Evolutionary conservation across 2,113 vertebrate genomes (phyloP), one percentile per base, ranked within the genome.

Genomic region (Carassius gibelio): DNA sequence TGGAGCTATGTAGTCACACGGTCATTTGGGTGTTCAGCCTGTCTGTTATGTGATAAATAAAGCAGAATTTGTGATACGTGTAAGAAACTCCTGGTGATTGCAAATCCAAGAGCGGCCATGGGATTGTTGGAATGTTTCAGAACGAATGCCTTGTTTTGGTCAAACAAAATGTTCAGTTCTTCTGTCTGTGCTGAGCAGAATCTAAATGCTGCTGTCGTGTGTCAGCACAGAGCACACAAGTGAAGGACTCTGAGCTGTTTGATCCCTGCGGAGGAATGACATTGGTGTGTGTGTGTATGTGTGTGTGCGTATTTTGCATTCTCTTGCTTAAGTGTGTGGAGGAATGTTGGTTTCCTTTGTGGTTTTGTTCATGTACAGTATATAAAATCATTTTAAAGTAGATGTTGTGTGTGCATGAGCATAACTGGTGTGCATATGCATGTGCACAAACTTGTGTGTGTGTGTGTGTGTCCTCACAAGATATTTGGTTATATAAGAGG

Each of bases 401-500:
- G 10, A 48, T 26, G 42, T 0, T 23, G 4, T 50, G 21, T 64
- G 78, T 66, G 14, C 17, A 15, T 1, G 52, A 13, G 26, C 48
- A 52, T 45, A 10, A 72, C 38, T 75, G 45, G n/a, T 30, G 13
- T 36, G 38, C 15, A 1, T 61, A 45, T 15, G 62, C 64, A 15
- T 74, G 66, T 77, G 50, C 8, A 3, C 21, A 61, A 21, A 61
- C 57, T 61, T 14, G 52, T 61, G 15, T n/a, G 5, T 15, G 64
- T 48, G 13, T 77, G 64, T 48, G 61, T 42, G 52, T 57, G 52
- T 38, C n/a, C 79, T 23, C 13, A 61, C 52, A 45, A 59, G 26
- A 64, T 61, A 14, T 66, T 21, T 68, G 48, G 36, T 81, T 81
- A 81, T 81, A 81, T 84, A 81, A 84, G 42, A 84, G 76, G 30